phyloP scores from a whole-genome alignment of 2,888 invertebrate species.

The Eubasilissa splendida region DNA sequence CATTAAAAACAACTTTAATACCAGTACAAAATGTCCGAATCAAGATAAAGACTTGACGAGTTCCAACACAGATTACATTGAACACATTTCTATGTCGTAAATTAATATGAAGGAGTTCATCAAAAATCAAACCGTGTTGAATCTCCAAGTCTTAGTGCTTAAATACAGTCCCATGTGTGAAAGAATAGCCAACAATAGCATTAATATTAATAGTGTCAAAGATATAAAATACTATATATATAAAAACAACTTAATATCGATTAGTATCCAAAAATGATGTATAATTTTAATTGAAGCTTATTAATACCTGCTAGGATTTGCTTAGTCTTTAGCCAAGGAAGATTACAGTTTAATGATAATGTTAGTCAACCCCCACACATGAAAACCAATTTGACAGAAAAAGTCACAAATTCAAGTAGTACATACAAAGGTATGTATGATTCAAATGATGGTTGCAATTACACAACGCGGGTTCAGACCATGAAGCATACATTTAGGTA shows the following conservation, averaged over 20 bases:
- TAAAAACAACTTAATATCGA: too few species aligned
- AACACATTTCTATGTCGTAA: background rate
- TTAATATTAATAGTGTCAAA: slow-evolving; percentile 9
- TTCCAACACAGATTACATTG: background rate
- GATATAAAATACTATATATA: too few species aligned
- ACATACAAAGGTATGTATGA: slow-evolving; percentile 54
- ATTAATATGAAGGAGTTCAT: background rate
- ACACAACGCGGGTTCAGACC: slow-evolving; percentile 57
- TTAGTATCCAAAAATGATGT: too few species aligned
- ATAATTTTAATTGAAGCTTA: background rate
- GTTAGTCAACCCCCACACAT: slow-evolving; percentile 45
- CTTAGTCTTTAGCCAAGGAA: background rate
- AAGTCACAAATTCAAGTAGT: slow-evolving; percentile 54
- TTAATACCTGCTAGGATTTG: background rate
- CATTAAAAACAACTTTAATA: background rate
- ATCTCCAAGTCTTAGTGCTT: slow-evolving; percentile 20
- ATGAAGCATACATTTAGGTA: slow-evolving; percentile 58
- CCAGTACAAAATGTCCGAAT: background rate
- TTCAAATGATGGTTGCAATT: slow-evolving; percentile 58
- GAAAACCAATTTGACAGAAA: slow-evolving; percentile 39
- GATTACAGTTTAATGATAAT: slow-evolving; percentile 11
- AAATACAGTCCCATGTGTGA: slow-evolving; percentile 31
- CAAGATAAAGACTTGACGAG: background rate
- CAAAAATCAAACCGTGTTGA: background rate
- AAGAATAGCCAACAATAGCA: slow-evolving; percentile 35